phyloP scores from a whole-genome alignment of 2,113 vertebrate genomes.

The Oncorhynchus nerka region DNA sequence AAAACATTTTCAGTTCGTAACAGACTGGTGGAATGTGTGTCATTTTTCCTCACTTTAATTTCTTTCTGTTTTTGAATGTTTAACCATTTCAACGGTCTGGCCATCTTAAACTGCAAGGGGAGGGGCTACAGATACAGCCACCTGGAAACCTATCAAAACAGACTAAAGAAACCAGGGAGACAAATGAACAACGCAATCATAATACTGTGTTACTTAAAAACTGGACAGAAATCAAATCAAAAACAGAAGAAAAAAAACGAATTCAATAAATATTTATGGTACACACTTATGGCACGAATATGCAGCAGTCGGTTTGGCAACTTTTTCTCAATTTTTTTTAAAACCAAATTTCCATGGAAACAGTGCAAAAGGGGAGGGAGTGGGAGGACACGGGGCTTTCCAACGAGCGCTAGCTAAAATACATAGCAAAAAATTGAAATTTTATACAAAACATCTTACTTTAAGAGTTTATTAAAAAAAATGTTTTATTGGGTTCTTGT shows the following conservation, averaged over 20 bases:
- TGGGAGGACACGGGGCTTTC: constrained; percentile 85
- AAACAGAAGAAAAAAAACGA: constrained; percentile 67
- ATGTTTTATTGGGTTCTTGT: constrained; percentile 71
- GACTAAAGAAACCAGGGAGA: constrained; percentile 76
- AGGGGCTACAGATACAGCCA: constrained; percentile 75
- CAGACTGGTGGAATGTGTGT: constrained; percentile 96
- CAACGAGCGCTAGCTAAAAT: constrained; percentile 99
- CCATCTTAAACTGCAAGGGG: constrained; percentile 77
- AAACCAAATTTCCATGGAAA: constrained; percentile 88
- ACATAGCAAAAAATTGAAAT: constrained; percentile 99
- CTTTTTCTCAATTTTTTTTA: constrained; percentile 70
- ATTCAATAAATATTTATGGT: constrained; percentile 99
- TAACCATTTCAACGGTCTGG: constrained; percentile 75
- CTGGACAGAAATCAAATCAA: constrained; percentile 82
- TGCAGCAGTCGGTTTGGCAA: constrained; percentile 98
- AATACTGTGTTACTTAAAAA: constrained; percentile 99
- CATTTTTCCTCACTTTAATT: constrained; percentile 68
- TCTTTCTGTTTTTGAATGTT: constrained; percentile 59
- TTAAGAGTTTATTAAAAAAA: constrained; percentile 94
- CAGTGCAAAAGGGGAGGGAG: constrained; percentile 92
- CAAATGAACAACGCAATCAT: constrained; percentile 88
- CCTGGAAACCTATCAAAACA: constrained; percentile 76
- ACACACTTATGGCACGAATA: constrained; percentile 99
- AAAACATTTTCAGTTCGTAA: constrained; percentile 99
- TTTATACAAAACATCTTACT: constrained; percentile 99